These are phyloP conservation scores for Recurvirostra avosetta DNA, from an alignment of 2,113 vertebrate genomes.

Conservation along the genomic window DNA sequence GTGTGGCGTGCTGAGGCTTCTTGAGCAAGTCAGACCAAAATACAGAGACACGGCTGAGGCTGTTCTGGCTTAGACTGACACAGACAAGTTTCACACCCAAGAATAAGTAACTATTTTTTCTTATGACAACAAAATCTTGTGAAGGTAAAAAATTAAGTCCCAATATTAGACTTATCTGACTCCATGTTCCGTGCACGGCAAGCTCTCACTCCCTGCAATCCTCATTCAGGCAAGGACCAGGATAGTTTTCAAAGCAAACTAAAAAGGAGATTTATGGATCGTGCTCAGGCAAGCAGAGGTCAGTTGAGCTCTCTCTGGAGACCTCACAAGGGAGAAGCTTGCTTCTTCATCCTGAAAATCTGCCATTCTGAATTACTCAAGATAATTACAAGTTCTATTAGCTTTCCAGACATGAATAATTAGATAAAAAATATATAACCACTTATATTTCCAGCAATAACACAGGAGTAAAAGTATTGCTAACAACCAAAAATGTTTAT, in stretches of 20 bases:
- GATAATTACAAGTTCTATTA: not conserved
- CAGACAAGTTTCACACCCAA: conserved; percentile 53
- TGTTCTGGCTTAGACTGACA: conserved; percentile 35
- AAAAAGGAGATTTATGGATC: not conserved
- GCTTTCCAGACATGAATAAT: not conserved
- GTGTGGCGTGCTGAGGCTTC: conserved; percentile 46
- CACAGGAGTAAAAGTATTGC: not conserved
- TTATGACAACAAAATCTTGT: conserved; percentile 40
- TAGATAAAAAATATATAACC: not conserved
- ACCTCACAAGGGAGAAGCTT: not conserved
- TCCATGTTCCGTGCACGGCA: not conserved
- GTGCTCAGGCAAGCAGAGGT: not conserved
- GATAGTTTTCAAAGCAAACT: not conserved
- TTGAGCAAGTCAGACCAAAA: conserved; percentile 53
- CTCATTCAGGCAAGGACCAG: not conserved
- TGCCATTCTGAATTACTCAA: not conserved
- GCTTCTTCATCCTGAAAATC: not conserved
- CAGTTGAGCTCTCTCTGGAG: not conserved
- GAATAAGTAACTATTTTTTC: conserved; percentile 50
- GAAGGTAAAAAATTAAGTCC: conserved; percentile 5
- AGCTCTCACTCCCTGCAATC: not conserved
- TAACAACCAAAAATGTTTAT: not conserved
- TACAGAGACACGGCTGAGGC: conserved; percentile 45
- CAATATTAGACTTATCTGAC: not conserved
- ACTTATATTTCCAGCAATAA: not conserved